phyloP scores from a whole-genome alignment of 2,797 vertebrate species.

The Enteromius mattozi region DNA sequence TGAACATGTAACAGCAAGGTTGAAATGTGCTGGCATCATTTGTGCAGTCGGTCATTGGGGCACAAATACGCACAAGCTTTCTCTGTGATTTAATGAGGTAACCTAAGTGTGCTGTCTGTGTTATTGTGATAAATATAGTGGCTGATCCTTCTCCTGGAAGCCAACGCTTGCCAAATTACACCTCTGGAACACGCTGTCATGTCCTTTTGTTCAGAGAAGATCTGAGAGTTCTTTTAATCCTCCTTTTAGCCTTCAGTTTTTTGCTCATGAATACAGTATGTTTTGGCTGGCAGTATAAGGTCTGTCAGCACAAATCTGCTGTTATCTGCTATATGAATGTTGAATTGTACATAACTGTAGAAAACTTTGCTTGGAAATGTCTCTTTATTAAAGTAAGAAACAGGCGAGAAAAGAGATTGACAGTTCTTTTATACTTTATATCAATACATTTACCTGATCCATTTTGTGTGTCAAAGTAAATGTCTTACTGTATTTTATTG shows the following conservation, averaged over 20 bases:
- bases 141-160: constrained; percentile 27
- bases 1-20: constrained; percentile 1
- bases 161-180: constrained; percentile 30
- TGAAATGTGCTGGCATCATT: constrained; percentile 24
- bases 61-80: constrained; percentile 39
- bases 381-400: not conserved
- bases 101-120: constrained; percentile 36
- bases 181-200: constrained; percentile 18
- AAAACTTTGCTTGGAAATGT: not conserved
- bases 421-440: not conserved
- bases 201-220: constrained; percentile 37
- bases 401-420: not conserved
- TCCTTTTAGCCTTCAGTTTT: constrained; percentile 19
- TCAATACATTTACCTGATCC: not conserved
- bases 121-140: constrained; percentile 51
- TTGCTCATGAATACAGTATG: not conserved
- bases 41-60: constrained; percentile 1
- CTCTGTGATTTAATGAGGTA: constrained; percentile 42
- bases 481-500: not conserved
- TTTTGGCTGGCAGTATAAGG: not conserved
- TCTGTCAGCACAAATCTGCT: not conserved
- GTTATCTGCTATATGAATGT: not conserved
- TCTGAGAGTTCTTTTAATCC: constrained; percentile 16
- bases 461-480: not conserved
- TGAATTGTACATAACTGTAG: not conserved